These are phyloP conservation scores for Euthynnus affinis DNA, from an alignment of 2,797 vertebrate genomes.

Conservation along the genomic window DNA sequence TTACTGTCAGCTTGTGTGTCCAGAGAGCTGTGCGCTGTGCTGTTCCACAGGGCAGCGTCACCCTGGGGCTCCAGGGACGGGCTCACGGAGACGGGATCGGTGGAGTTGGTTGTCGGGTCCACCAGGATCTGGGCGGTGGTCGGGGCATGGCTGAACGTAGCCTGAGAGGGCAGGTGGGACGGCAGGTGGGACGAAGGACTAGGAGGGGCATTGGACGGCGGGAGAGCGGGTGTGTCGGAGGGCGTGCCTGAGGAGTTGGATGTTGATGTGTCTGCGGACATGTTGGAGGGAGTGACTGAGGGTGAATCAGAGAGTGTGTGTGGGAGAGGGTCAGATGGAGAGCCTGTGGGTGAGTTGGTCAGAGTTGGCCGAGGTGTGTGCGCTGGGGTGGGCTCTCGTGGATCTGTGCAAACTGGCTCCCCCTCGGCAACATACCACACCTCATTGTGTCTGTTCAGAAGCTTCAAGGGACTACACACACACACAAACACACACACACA, in stretches of 20 bases:
- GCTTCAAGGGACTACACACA: slow-evolving; percentile 81
- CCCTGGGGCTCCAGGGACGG: slow-evolving; percentile 54
- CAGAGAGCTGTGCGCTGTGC: slow-evolving; percentile 50
- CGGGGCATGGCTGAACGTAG: slow-evolving; percentile 22
- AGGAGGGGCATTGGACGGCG: slow-evolving; percentile 30
- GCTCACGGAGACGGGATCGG: slow-evolving; percentile 6
- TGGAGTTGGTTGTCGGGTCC: slow-evolving; percentile 45
- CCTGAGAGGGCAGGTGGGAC: neutral
- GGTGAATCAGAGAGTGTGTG: slow-evolving; percentile 53
- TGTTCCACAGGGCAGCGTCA: slow-evolving; percentile 52
- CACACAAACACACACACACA: slow-evolving; percentile 30
- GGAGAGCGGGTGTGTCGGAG: slow-evolving; percentile 2
- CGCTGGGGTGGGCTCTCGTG: slow-evolving; percentile 72
- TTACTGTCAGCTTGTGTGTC: slow-evolving; percentile 44
- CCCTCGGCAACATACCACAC: slow-evolving; percentile 86
- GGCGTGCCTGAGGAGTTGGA: slow-evolving; percentile 47
- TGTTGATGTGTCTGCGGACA: slow-evolving; percentile 9
- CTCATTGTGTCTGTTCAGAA: slow-evolving; percentile 88
- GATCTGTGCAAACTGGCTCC: slow-evolving; percentile 76
- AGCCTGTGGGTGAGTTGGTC: slow-evolving; percentile 26
- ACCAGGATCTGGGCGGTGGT: slow-evolving; percentile 35
- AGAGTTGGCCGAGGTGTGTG: slow-evolving; percentile 48
- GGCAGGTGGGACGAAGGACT: slow-evolving; percentile 35
- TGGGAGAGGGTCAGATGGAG: slow-evolving; percentile 23
- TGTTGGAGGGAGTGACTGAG: slow-evolving; percentile 29